phyloP scores from a whole-genome alignment of 2,888 invertebrate genomes.

The Octonoba sinensis region DNA sequence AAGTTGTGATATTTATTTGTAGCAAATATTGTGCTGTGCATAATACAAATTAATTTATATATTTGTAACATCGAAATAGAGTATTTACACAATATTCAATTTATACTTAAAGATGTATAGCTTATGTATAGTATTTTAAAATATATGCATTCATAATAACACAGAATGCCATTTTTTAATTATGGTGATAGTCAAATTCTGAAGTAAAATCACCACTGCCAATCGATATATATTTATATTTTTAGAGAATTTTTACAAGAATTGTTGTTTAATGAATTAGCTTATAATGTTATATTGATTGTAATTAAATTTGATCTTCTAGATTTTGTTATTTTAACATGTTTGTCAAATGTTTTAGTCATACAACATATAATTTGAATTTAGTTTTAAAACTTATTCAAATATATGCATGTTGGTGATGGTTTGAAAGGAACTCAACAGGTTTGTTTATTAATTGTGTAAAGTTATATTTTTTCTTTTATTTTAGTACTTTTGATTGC shows the following conservation, averaged over 20 bases:
- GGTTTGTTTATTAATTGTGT: too few species aligned
- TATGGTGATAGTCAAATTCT: constrained; percentile 30
- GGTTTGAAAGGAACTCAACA: too few species aligned
- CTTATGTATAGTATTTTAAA: constrained; percentile 54
- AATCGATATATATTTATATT: constrained; percentile 54
- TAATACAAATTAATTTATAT: neutral
- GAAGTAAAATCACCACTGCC: constrained; percentile 41
- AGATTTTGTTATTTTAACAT: too few species aligned
- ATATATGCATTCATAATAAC: constrained; percentile 18
- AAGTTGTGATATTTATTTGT: neutral
- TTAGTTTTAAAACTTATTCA: too few species aligned
- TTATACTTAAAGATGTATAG: constrained; percentile 23
- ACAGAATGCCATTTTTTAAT: constrained; percentile 7
- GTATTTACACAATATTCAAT: neutral
- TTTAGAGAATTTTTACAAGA: constrained; percentile 56
- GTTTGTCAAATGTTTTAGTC: too few species aligned
- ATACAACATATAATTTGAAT: too few species aligned
- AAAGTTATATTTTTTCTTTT: too few species aligned
- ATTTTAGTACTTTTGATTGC: too few species aligned
- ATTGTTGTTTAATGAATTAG: constrained; percentile 8
- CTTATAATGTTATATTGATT: neutral
- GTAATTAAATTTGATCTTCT: neutral
- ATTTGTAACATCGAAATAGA: neutral
- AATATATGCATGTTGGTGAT: too few species aligned
- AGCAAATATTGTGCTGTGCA: neutral